Percentiles rank a stretch among this genome's conserved stretches.
Conservation (phyloP, 2,113 vertebrate genomes). For the Merops nubicus region DNA sequence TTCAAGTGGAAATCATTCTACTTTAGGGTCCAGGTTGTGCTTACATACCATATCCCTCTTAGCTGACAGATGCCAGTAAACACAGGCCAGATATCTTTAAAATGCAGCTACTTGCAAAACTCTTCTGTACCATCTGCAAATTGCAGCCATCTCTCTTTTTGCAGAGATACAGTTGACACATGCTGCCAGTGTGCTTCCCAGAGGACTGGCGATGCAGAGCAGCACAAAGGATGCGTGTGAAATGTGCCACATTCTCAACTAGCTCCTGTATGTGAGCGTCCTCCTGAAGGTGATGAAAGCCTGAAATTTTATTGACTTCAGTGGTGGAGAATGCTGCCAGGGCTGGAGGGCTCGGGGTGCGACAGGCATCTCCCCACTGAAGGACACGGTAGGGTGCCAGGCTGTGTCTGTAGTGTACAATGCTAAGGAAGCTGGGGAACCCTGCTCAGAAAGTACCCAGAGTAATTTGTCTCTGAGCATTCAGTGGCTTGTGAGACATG, state of each 20-base stretch:
- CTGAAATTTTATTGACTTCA: neutral
- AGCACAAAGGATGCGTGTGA: neutral
- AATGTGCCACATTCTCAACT: neutral
- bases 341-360: fast-evolving
- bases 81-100: neutral
- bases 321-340: neutral
- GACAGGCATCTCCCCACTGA: fast-evolving
- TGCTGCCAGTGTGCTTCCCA: neutral
- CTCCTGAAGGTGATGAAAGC: neutral
- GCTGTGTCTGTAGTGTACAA: fast-evolving
- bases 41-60: neutral
- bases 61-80: neutral
- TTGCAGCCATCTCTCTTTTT: neutral
- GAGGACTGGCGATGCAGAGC: fast-evolving
- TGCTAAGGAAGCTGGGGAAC: neutral
- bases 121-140: conserved; percentile 11
- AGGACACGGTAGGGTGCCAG: neutral
- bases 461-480: neutral
- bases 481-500: neutral
- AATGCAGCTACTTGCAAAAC: conserved; percentile 26
- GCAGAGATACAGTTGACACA: neutral
- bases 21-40: neutral
- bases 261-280: neutral
- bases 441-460: neutral
- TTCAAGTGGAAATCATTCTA: neutral